Evolutionary conservation across 1,140 invertebrate species (phyloP), one percentile per base, ranked within the genome.

Genomic region (Odontomachus brunneus): DNA sequence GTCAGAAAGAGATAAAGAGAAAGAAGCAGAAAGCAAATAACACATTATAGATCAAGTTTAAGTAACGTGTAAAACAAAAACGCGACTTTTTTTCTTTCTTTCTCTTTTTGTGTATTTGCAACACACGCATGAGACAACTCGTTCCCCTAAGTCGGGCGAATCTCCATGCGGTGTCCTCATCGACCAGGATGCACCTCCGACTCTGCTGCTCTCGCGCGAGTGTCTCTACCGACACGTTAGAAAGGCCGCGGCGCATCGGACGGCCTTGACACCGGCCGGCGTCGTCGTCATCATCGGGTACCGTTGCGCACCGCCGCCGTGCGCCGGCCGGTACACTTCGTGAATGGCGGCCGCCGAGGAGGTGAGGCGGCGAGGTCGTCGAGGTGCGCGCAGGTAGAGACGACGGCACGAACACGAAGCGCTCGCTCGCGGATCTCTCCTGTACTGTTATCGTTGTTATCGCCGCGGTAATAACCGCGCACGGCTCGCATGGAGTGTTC

Each of bases 211-310:
- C 49, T 4, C 38, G 38, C 29, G 17, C 59, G 57, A 29, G 38
- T 33, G 26, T 62, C 17, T 67, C 51, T 69, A 55, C 29, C 71
- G 53, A 67, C 51, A 69, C 24, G 38, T 80, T 80, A 71, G 75
- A 69, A 78, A 78, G 75, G 65, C 75, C 51, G 26, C 17, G 22
- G 51, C 53, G 59, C 44, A 65, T 75, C n/a, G 59, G 62, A 71
- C 75, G 75, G 53, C 75, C 75, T 80, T 80, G 75, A 80, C 75
- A 80, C 65, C 75, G 53, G 57, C 65, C 65, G 75, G 33, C 83
- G 75, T 81, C 83, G 83, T 86, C 83, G 75, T 81, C 83, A 74
- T 86, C 83, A 84, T 86, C 83, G 73, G 82, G 62, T 72, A 53
- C 62, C 82, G 82, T 72, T 62, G 59, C 51, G 59, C 63, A 69